Evolutionary conservation across 2,888 invertebrate genomes (phyloP).

Genomic region (Zygothrica quintamaculata): DNA sequence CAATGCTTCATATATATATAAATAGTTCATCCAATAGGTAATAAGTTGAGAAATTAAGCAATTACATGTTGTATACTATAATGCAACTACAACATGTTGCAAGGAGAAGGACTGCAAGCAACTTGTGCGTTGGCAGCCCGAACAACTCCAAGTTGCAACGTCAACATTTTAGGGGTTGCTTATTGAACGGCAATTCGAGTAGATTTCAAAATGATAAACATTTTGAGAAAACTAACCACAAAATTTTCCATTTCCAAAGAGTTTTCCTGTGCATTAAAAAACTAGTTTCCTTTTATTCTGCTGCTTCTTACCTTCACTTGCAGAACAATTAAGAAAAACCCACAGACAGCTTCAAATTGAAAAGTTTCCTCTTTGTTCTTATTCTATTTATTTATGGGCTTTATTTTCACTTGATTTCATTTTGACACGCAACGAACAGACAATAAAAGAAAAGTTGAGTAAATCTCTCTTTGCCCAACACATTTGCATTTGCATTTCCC

Average conservation of each 20-base stretch:
- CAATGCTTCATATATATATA: too few species aligned
- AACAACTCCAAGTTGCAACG: neutral
- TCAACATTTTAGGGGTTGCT: constrained; percentile 54
- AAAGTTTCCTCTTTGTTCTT: constrained; percentile 22
- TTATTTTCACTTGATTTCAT: constrained; percentile 75
- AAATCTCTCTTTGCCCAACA: constrained; percentile 55
- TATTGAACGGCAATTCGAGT: neutral
- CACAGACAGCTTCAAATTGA: constrained; percentile 41
- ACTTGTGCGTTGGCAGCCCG: constrained; percentile 37
- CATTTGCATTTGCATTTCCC: constrained; percentile 65
- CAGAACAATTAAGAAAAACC: constrained; percentile 57
- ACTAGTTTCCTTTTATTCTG: constrained; percentile 39
- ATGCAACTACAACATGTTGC: constrained; percentile 31
- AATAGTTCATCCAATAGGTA: too few species aligned
- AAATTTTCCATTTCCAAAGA: constrained; percentile 32
- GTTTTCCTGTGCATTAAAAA: constrained; percentile 34
- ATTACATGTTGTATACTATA: neutral
- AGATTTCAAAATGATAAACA: constrained; percentile 11
- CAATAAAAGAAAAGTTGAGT: constrained; percentile 18
- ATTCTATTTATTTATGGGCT: constrained; percentile 71
- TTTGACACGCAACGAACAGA: constrained; percentile 56
- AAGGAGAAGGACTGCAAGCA: neutral
- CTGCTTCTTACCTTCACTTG: neutral
- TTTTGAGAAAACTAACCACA: constrained; percentile 47
- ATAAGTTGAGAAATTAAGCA: neutral